Base-by-base conservation (phyloP, 2,888 invertebrate species). In the Caenorhabditis sp. region DNA sequence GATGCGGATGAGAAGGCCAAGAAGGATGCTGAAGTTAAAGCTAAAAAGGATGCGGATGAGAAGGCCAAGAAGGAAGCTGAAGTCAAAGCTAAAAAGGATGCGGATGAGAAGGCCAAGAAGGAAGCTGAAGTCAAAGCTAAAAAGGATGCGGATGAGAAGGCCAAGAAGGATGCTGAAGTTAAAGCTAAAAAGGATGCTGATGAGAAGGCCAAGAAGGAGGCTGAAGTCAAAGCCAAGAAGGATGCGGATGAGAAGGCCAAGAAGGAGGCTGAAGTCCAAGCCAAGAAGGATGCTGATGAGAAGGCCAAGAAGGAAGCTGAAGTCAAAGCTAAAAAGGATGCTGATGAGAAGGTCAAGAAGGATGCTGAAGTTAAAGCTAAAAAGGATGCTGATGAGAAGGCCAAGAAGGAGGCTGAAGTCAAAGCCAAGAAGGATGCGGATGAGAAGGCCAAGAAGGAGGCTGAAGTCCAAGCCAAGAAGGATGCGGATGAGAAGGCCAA, bases 381-480 rank as follows among this genome's bases (percentile, higher is more conserved):
- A 31, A 24, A 64, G 55, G 58, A 51, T 14, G 62, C 65, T 27
- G 62, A 74, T 2, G 58, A 10, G 1, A 50, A 63, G n/a, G n/a
- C 55, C 12, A 37, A 62, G 36, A 27, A 54, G 55, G 37, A 55
- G 21, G 36, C 54, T 24, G 36, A 31, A 0, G 60, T 14, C 1
- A 21, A 51, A 51, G n/a, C n/a, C n/a, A 61, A 66, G 24, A 1
- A 54, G 31, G 21, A 58, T 1, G 60, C 21, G 2, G 68, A 63
- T 1, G 65, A 66, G n/a, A 36, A 61, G 43, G 36, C 53, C 1
- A 55, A 71, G 50, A n/a, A 64, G 53, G 54, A 50, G 14, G 57
- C 58, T 12, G 66, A 74, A 5, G 72, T 19, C n/a, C 43, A 64
- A 27, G 58, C 53, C 2, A 57, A 67, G 51, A 62, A 68, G 62